Evolutionary conservation across 2,113 vertebrate genomes (phyloP), one percentile per base, ranked within the genome.

Genomic region (Apeltes quadracus): DNA sequence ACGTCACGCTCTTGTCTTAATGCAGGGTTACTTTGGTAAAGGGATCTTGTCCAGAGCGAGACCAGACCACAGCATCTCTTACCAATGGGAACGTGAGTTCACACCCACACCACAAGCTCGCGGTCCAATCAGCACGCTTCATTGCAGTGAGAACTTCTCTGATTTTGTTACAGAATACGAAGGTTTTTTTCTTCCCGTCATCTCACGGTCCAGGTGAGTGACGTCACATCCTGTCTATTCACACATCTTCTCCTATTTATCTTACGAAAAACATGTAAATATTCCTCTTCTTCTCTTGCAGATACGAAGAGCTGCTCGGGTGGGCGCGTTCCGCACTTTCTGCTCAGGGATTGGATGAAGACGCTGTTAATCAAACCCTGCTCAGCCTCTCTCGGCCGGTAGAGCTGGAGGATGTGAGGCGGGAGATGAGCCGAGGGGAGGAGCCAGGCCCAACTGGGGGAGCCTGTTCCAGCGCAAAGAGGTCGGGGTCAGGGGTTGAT

Each of bases 21-120:
- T 66, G 67, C 61, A 99, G 97, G 97, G 97, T 39, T 98, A 94
- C 79, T 98, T 98, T 89, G 97, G 97, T 34, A 99, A 98, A 94
- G 97, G 97, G 0, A 72, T 97, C 73, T 91, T 99, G 59, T 98
- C 97, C 43, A 95, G 95, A 91, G 95, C 95, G 80, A 88, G 94
- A 50, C 97, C 97, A 0, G 92, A 90, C 57, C 94, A 96, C 90
- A 93, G 88, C 76, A 79, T 96, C 79, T 96, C 94, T 29, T 92
- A 95, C 54, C 92, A 90, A 50, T 97, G 96, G 96, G 92, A 93
- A 92, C 90, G 97, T 98, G 91, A 93, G 71, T 78, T 54, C 39
- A 25, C 36, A 32, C 41, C 44, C n/a, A 7, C 53, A 46, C 14
- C 2, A 7, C 74, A 67, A 62, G 53, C 69, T 64, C 69, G 66